Base-by-base conservation (phyloP, 53 echinoderm and acorn worm genomes). In the Paracentrotus lividus region DNA sequence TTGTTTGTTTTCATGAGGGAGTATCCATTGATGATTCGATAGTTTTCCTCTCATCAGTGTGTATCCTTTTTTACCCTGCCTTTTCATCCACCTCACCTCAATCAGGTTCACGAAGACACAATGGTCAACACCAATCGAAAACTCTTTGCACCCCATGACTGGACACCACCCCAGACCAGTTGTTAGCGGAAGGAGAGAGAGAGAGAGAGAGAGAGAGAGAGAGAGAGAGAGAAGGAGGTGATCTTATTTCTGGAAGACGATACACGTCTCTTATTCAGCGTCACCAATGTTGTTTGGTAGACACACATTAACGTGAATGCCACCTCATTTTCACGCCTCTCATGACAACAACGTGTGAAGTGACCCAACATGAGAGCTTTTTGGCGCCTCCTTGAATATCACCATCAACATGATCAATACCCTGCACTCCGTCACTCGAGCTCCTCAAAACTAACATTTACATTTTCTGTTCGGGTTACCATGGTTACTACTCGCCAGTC, bases 271-370 rank as follows among this genome's bases (percentile, higher is more conserved):
- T n/a, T n/a, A n/a, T n/a, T 34, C 86, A 36, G 36, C 43, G 29
- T 55, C 86, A 38, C 53, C 38, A 52, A n/a, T n/a, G n/a, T n/a
- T 86, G 86, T 86, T 86, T 86, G 86, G 38, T 56, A 86, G 86
- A 86, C 86, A 86, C 86, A 86, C 86, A 86, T 86, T 86, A 86
- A 86, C 86, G 86, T 86, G 56, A 53, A 86, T 86, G 57, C 56
- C 56, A 56, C 4, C 53, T 55, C 86, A 56, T 86, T 56, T 86
- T 86, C 86, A 56, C 86, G 86, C 86, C 55, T 86, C 57, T 53
- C 86, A 55, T 86, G 54, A 86, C 86, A 86, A 86, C 86, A 86
- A 86, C 31, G 86, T 86, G 86, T 55, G 86, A 86, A 86, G 55
- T 86, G 86, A 86, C 86, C n/a, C 54, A 86, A 86, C n/a, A 55